Evolutionary conservation across 2,888 invertebrate species (phyloP).

Genomic region (Drosophila demipolita): DNA sequence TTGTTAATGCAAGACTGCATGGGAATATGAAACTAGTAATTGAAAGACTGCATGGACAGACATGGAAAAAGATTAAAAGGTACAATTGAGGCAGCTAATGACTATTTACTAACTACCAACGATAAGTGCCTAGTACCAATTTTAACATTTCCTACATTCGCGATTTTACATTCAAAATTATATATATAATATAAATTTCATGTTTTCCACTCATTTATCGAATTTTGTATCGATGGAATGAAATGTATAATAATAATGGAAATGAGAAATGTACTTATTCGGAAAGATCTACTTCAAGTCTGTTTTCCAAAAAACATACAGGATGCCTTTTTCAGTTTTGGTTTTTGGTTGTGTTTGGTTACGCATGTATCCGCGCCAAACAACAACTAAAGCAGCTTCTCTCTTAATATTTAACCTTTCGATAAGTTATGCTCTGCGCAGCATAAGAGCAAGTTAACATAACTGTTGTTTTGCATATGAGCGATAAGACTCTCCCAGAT

Average conservation of each 20-base stretch:
- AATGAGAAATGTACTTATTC: not conserved
- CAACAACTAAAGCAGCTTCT: too few species aligned
- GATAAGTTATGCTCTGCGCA: too few species aligned
- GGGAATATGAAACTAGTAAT: not conserved
- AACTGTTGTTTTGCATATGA: too few species aligned
- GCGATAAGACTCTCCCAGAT: too few species aligned
- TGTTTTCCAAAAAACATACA: not conserved
- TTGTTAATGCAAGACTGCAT: conserved; percentile 7
- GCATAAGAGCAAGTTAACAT: too few species aligned
- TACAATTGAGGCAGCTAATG: not conserved
- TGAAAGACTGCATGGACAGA: not conserved
- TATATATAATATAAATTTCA: not conserved
- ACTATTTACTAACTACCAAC: not conserved
- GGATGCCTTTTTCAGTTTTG: not conserved
- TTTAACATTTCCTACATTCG: not conserved
- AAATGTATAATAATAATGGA: not conserved
- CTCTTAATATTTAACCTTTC: too few species aligned
- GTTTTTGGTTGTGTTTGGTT: not conserved
- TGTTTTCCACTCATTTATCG: not conserved
- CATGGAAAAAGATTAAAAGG: not conserved
- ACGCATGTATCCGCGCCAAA: too few species aligned
- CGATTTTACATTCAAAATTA: not conserved
- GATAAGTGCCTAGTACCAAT: not conserved
- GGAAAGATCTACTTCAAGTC: not conserved
- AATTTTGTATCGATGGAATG: not conserved